Percentiles rank a stretch among this genome's conserved stretches.
Evolutionary conservation across 2,113 vertebrate species (phyloP).

Genomic region (Colossoma macropomum): DNA sequence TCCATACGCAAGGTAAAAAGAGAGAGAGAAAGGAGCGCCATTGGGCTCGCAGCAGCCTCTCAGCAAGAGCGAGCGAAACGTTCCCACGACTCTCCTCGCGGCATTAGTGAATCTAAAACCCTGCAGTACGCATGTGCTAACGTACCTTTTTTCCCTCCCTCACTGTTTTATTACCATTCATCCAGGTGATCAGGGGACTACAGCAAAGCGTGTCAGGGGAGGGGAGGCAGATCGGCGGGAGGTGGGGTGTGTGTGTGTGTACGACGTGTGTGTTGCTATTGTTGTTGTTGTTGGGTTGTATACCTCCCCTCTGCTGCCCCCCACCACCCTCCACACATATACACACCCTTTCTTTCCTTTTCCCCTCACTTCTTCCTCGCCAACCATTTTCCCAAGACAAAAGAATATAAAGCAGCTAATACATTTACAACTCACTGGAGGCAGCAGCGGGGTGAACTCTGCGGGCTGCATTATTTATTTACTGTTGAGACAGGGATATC

Average conservation of each 20-base stretch:
- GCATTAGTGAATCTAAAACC: conserved; percentile 31
- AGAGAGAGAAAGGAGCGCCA: not conserved
- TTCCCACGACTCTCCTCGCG: conserved; percentile 23
- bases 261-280: conserved; percentile 13
- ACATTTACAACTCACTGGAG: conserved; percentile 75
- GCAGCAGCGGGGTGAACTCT: conserved; percentile 66
- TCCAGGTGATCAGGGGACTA: conserved; percentile 51
- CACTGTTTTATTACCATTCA: conserved; percentile 44
- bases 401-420: conserved; percentile 80
- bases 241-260: not conserved
- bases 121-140: not conserved
- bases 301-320: conserved; percentile 33
- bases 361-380: conserved; percentile 50
- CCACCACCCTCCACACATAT: not conserved
- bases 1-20: not conserved
- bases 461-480: conserved; percentile 75
- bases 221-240: conserved; percentile 12
- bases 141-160: conserved; percentile 8
- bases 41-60: not conserved
- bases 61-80: not conserved
- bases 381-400: conserved; percentile 78
- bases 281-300: conserved; percentile 49
- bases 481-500: conserved; percentile 82
- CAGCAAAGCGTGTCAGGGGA: conserved; percentile 43
- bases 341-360: not conserved